Percentiles rank a stretch among this genome's conserved stretches.
These are phyloP conservation scores for Thaleichthys pacificus DNA, from an alignment of 2,797 vertebrate genomes.

Conservation along the genomic window DNA sequence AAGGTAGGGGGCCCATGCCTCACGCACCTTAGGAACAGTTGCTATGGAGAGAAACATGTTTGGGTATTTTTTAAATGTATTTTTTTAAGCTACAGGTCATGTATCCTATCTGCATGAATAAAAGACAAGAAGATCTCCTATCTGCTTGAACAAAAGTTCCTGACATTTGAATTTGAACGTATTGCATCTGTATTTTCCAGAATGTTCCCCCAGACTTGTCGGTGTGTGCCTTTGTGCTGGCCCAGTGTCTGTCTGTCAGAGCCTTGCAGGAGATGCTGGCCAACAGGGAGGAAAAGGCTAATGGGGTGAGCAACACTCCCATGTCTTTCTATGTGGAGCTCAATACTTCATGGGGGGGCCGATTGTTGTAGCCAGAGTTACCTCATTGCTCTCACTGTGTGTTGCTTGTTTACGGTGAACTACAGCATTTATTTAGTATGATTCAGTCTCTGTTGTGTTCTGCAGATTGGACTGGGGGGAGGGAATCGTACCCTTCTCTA, in stretches of 20 bases:
- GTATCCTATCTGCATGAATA: too few species aligned
- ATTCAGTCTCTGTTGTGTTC: not conserved
- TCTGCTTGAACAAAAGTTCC: not conserved
- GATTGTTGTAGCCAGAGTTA: not conserved
- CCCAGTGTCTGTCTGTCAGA: slow-evolving; percentile 75
- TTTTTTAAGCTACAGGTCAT: too few species aligned
- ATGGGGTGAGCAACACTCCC: slow-evolving; percentile 52
- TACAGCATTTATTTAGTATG: not conserved
- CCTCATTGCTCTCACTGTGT: not conserved
- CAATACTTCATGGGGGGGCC: not conserved
- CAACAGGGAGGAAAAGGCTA: slow-evolving; percentile 50
- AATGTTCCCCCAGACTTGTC: slow-evolving; percentile 78
- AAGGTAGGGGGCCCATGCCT: slow-evolving; percentile 75
- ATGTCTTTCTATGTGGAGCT: not conserved
- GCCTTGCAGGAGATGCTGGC: slow-evolving; percentile 77
- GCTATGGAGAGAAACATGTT: too few species aligned
- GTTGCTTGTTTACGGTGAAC: not conserved
- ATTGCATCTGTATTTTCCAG: slow-evolving; percentile 43
- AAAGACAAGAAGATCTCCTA: not conserved
- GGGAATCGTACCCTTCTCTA: slow-evolving; percentile 90
- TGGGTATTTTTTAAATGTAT: too few species aligned
- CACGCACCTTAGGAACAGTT: not conserved
- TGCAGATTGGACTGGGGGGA: slow-evolving; percentile 81
- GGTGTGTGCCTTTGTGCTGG: slow-evolving; percentile 72
- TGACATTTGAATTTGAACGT: not conserved